These are phyloP conservation scores for Ephydatia muelleri DNA, from an alignment of 37 sponge, comb jelly and placozoan genomes.

Conservation along the genomic window DNA sequence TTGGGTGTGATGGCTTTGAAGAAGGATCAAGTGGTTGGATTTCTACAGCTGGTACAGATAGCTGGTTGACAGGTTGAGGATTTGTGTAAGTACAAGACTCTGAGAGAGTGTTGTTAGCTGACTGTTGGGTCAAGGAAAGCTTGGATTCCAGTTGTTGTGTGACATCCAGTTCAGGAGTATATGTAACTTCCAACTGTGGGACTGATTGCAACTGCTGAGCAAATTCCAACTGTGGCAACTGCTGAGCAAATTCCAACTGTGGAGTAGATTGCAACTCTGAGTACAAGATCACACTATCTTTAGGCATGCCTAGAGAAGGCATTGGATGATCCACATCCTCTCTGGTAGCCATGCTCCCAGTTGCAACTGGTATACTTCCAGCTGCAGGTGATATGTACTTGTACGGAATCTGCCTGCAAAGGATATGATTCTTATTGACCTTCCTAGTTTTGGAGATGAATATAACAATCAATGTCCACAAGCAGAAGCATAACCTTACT, in stretches of 20 bases:
- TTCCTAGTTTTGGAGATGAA: slow-evolving; percentile 50
- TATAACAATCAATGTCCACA: no score
- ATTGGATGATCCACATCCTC: background rate
- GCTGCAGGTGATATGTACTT: background rate
- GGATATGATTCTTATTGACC: slow-evolving; percentile 50
- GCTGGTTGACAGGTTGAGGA: no score
- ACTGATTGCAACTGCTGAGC: background rate
- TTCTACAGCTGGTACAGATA: no score
- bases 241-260: background rate
- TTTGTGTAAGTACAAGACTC: background rate
- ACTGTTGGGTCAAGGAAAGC: background rate
- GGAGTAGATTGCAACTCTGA: background rate
- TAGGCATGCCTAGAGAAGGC: background rate
- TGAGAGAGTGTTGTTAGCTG: background rate
- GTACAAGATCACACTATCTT: background rate
- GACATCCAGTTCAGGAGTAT: background rate
- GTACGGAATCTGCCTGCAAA: slow-evolving; percentile 40
- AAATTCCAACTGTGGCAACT: background rate
- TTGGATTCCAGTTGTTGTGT: background rate
- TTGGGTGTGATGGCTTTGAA: no score
- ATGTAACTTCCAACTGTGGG: no score
- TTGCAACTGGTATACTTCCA: background rate
- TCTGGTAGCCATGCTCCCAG: background rate
- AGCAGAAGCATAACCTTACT: slow-evolving; percentile 25
- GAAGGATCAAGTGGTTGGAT: no score